Evolutionary conservation across 1,140 invertebrate genomes (phyloP), one percentile per base, ranked within the genome.

Genomic region (Philotrypesis tridentata): DNA sequence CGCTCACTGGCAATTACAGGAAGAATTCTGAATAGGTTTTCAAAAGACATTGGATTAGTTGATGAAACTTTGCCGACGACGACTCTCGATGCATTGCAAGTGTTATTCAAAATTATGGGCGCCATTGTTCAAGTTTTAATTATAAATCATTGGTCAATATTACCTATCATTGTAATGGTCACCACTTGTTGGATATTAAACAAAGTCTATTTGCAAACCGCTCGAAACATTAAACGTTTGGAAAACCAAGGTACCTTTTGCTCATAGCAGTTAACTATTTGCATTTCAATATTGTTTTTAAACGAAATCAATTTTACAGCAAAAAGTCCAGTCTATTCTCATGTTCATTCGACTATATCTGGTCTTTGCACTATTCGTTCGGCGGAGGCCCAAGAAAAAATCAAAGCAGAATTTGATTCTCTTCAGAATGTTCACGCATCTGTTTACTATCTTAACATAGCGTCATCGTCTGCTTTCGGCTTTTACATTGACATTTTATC

Each of bases 291-390:
- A 43, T 43, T 14, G 40, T 14, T 43, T 17, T 43, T 43, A 14
- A 43, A 14, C 1, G 4, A 43, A 43, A 14, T 43, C 17, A 43
- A 43, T 43, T 92, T 84, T 93, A 77, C 82, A 95, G 94, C 93
- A 8, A 92, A 93, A 87, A 94, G 94, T 87, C 96, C 96, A 5
- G 93, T 97, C 23, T 97, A 96, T 86, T 95, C 95, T 85, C 94
- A 96, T 84, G 90, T 97, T 0, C 96, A 94, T 87, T 94, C 96
- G 55, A 95, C 96, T 0, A 91, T 97, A 81, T 93, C 95, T 75
- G 97, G 97, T 2, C 89, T 98, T 11, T 94, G 94, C 61, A 97
- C 96, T 2, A 96, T 98, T 82, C 92, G 97, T 68, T 95, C 97
- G 1, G 94, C 94, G 80, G 55, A 43, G 6, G 95, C 94, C 2